These are phyloP conservation scores for Eremobia ochroleuca DNA, from an alignment of 2,888 invertebrate genomes.

Conservation along the genomic window DNA sequence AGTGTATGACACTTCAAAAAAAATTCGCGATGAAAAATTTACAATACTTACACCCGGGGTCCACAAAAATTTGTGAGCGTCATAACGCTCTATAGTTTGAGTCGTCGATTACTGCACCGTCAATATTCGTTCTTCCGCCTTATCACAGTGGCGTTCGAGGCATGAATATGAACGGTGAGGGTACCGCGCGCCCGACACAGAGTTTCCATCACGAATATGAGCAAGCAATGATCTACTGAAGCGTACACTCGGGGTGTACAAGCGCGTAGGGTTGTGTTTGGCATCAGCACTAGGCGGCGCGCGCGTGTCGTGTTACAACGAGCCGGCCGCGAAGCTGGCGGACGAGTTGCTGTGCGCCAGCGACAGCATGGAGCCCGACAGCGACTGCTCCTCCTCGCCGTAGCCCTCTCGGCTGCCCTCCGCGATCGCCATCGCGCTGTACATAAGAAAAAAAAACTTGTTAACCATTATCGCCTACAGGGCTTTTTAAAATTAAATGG, in stretches of 20 bases:
- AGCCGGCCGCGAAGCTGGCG: conserved; percentile 96
- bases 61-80: conserved; percentile 55
- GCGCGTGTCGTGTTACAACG: conserved; percentile 88
- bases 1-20: conserved; percentile 58
- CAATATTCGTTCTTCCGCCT: conserved; percentile 30
- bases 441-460: background rate
- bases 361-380: conserved; percentile 98
- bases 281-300: conserved; percentile 63
- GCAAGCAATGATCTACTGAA: conserved; percentile 61
- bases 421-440: conserved; percentile 97
- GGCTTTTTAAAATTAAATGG: background rate
- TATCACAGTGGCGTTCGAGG: conserved; percentile 58
- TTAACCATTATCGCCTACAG: background rate
- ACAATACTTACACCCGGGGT: conserved; percentile 64
- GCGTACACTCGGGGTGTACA: conserved; percentile 55
- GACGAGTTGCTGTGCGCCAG: conserved; percentile 98
- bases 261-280: conserved; percentile 50
- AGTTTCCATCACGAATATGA: conserved; percentile 51
- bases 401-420: conserved; percentile 97
- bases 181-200: conserved; percentile 22
- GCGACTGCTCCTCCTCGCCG: conserved; percentile 97
- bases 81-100: conserved; percentile 33
- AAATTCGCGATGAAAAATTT: conserved; percentile 61
- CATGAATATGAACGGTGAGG: conserved; percentile 25
- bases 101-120: conserved; percentile 33